Base-by-base conservation (phyloP, 2,797 vertebrate genomes). In the Leuciscus waleckii region DNA sequence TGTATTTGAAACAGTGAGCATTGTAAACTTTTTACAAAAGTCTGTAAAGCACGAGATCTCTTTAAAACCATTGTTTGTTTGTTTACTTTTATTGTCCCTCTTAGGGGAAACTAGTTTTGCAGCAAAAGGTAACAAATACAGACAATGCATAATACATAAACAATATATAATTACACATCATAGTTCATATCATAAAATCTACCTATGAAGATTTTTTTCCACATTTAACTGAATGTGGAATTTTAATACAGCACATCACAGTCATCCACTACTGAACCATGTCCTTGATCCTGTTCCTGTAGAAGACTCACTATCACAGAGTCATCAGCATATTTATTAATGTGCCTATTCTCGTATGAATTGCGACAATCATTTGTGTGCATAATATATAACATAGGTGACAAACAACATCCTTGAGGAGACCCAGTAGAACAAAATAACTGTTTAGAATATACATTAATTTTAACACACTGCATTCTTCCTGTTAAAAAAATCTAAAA, bases 281-380 rank as follows among this genome's bases (percentile, higher is more conserved):
- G 10, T 2, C 19, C 37, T 58, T 1, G 17, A 37, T 61, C 32
- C 8, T 78, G 21, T 17, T 39, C 37, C 14, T 65, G 56, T 17
- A 41, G 58, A 49, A 80, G n/a, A 17, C 13, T 14, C 43, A 29
- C n/a, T 29, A 65, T 67, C 1, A 49, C 9, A 14, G 77, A 43
- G 23, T 80, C 39, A 67, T 68, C 35, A 21, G 37, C 23, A 32
- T 61, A 63, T 43, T 56, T 79, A 58, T 63, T n/a, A 61, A 79
- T 41, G 26, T 35, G 19, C 14, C 75, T 14, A 1, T 37, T 10
- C 3, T 39, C 17, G 13, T 41, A 35, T 17, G 26, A 23, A 7
- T 21, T 39, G 1, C 1, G 51, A 39, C 75, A 39, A 39, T 78
- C 19, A 58, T 78, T 58, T 32, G 75, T 56, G 35, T 58, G n/a